These are phyloP conservation scores for Cynopterus brachyotis DNA, from an alignment of 2,113 vertebrate species.

Conservation along the genomic window DNA sequence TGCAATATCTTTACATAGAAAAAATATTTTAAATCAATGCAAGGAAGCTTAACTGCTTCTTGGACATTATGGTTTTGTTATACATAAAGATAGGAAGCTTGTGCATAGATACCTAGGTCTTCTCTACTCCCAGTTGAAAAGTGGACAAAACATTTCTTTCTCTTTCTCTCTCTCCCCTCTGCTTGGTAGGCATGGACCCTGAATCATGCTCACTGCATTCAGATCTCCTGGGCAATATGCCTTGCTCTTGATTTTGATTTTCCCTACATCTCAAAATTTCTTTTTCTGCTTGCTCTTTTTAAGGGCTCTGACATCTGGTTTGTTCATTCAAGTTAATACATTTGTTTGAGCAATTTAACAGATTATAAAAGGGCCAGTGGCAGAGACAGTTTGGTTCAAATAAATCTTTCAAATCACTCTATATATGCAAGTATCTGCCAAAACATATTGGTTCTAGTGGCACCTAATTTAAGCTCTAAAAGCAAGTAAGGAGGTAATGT, in stretches of 20 bases:
- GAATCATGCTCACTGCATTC: neutral
- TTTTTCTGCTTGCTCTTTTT: constrained; percentile 10
- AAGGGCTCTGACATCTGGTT: neutral
- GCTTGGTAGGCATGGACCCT: neutral
- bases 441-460: neutral
- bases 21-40: constrained; percentile 36
- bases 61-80: neutral
- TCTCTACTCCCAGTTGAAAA: neutral
- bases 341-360: constrained; percentile 7
- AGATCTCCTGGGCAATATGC: neutral
- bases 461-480: constrained; percentile 36
- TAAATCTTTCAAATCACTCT: neutral
- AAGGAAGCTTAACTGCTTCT: neutral
- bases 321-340: constrained; percentile 3
- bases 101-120: neutral
- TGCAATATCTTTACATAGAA: neutral
- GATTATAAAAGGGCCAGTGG: neutral
- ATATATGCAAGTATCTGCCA: neutral
- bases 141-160: neutral
- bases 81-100: neutral
- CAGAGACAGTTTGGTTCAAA: constrained; percentile 14
- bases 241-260: constrained; percentile 27
- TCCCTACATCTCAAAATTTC: neutral
- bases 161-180: neutral
- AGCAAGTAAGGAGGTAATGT: neutral